Base-by-base conservation (phyloP, 2,113 vertebrate genomes). In the Pipra filicauda region DNA sequence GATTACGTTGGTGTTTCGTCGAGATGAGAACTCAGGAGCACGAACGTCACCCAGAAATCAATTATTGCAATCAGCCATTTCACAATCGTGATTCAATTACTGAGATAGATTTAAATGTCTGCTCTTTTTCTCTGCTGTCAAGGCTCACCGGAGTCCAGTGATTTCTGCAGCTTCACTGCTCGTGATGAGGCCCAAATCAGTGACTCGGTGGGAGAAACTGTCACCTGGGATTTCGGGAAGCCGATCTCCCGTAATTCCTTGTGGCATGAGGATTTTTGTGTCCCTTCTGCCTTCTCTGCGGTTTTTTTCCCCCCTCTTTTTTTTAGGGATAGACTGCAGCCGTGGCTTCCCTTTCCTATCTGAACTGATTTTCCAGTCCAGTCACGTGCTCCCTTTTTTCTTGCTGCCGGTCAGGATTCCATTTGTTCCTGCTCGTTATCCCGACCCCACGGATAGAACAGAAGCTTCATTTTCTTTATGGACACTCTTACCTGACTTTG, bases 401-500 rank as follows among this genome's bases (percentile, higher is more conserved):
- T 49, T 41, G 14, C 30, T 49, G 58, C 81, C 1, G 7, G 37
- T 49, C 37, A 52, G 91, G 81, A 62, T 91, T 88, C 66, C 72
- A 52, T 91, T 91, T 65, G 58, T 70, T 82, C 48, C 77, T 84
- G 39, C 62, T 91, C 59, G 41, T 89, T 91, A 78, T 57, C 85
- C 84, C 72, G 84, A 6, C 80, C 86, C 73, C 73, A 51, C 35
- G 65, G 11, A 54, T 17, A 58, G 87, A 58, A 30, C 13, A 85
- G 80, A 64, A 71, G 67, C 61, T 69, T 57, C 15, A 7, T 87
- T 84, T 70, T 73, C 88, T 79, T 58, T n/a, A 22, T 58, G 77
- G 70, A 73, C 0, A 22, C 80, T 95, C 91, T 85, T 85, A 81
- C 73, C 95, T 95, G 94, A 84, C 94, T 96, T 96, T 96, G 74